Conservation (phyloP, 2,888 invertebrate species). For the Pyrocoelia pectoralis region DNA sequence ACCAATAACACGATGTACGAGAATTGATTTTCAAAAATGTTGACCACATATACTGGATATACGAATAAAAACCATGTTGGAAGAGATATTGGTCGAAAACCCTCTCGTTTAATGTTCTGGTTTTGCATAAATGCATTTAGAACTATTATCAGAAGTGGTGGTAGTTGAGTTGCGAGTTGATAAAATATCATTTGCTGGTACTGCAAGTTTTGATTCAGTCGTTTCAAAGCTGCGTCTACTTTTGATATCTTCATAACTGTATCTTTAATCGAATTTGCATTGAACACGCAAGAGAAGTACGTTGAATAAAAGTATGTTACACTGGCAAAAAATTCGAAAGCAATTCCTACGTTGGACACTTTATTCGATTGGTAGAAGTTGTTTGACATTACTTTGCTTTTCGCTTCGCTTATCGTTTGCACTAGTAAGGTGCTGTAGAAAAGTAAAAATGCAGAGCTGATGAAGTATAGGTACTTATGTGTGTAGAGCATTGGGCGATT, state of each 20-base stretch:
- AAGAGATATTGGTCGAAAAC: slow-evolving; percentile 14
- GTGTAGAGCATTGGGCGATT: slow-evolving; percentile 17
- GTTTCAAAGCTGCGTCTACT: slow-evolving; percentile 12
- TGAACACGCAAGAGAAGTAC: slow-evolving; percentile 17
- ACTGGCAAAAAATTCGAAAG: slow-evolving; percentile 17
- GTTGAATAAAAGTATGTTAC: slow-evolving; percentile 14
- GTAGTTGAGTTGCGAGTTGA: slow-evolving; percentile 18
- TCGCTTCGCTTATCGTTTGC: slow-evolving; percentile 10
- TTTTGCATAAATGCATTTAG: slow-evolving; percentile 8
- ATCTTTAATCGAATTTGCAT: slow-evolving; percentile 21
- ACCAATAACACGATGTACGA: slow-evolving; percentile 14
- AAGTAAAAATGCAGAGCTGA: slow-evolving; percentile 10
- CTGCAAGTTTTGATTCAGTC: slow-evolving; percentile 13
- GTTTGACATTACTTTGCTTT: slow-evolving; percentile 15
- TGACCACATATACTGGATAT: slow-evolving; percentile 17
- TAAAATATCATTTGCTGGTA: slow-evolving; percentile 21
- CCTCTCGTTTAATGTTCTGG: slow-evolving; percentile 19
- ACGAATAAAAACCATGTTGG: slow-evolving; percentile 18
- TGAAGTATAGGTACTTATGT: slow-evolving; percentile 15
- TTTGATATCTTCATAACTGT: slow-evolving; percentile 13
- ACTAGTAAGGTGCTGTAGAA: slow-evolving; percentile 5
- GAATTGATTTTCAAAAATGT: slow-evolving; percentile 22
- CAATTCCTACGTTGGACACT: slow-evolving; percentile 22
- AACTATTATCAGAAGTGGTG: not conserved
- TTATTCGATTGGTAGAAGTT: slow-evolving; percentile 21